Percentiles rank a stretch among this genome's conserved stretches.
Conservation (phyloP, 2,797 vertebrate species). For the Labeo calbasu region DNA sequence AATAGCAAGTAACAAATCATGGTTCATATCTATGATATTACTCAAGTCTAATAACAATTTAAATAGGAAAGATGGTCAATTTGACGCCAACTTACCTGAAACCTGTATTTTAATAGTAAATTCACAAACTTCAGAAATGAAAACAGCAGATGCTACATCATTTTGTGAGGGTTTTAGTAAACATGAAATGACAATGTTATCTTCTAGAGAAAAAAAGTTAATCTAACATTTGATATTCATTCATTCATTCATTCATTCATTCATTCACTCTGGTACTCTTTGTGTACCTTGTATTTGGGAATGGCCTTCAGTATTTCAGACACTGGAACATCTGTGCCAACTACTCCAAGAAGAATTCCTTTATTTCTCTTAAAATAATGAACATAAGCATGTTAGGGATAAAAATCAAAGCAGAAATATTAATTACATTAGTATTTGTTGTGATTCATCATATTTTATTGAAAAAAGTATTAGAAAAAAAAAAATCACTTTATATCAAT, state of each 20-base stretch:
- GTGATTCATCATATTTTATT: neutral
- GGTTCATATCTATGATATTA: neutral
- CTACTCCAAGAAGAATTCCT: slow-evolving; percentile 96
- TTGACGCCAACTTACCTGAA: neutral
- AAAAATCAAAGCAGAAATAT: neutral
- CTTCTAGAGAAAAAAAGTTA: neutral
- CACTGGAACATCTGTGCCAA: slow-evolving; percentile 96
- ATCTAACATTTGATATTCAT: neutral
- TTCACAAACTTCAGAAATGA: neutral
- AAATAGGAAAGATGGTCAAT: neutral
- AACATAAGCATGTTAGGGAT: neutral
- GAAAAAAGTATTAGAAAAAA: too few species aligned
- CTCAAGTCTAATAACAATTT: neutral
- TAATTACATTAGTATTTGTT: neutral
- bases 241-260: too few species aligned
- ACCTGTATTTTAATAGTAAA: neutral
- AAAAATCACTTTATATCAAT: neutral
- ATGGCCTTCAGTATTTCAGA: slow-evolving; percentile 96
- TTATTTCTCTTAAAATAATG: slow-evolving; percentile 85
- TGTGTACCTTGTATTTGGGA: slow-evolving; percentile 93
- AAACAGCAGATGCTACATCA: neutral
- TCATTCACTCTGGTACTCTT: neutral
- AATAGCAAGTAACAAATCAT: neutral
- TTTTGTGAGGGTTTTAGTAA: neutral
- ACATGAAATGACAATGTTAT: neutral